phyloP scores from a whole-genome alignment of 2,888 invertebrate genomes.

The Ceriagrion tenellum region DNA sequence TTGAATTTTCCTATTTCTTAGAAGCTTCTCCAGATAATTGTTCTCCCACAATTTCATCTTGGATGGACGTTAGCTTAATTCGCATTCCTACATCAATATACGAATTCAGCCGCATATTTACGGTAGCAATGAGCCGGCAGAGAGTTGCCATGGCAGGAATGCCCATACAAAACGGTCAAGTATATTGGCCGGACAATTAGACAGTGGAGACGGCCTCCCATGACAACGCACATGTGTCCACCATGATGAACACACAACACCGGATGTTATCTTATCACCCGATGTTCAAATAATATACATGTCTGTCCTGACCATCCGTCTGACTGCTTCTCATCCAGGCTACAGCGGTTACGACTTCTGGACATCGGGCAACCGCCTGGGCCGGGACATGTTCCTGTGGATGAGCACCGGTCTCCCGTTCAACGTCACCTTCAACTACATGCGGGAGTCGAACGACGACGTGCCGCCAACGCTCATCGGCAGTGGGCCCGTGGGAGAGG shows the following conservation, averaged over 20 bases:
- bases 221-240: not conserved
- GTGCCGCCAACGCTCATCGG: conserved; percentile 54
- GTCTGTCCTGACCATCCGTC: conserved; percentile 68
- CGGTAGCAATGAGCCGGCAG: no score
- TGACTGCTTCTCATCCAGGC: conserved; percentile 76
- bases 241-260: not conserved
- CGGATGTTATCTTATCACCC: not conserved
- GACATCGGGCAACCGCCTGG: conserved; percentile 93
- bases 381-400: conserved; percentile 93
- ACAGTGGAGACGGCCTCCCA: no score
- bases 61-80: no score
- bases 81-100: no score
- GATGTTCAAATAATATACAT: not conserved
- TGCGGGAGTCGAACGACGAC: conserved; percentile 76
- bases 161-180: no score
- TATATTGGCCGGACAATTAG: no score
- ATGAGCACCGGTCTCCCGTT: conserved; percentile 93
- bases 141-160: no score
- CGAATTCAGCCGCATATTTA: no score
- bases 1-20: no score
- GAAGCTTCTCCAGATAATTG: no score
- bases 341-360: conserved; percentile 92
- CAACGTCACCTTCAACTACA: conserved; percentile 93
- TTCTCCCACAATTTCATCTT: no score
- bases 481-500: conserved; percentile 42